phyloP scores from a whole-genome alignment of 2,888 invertebrate species.

The Agrochola lychnidis region DNA sequence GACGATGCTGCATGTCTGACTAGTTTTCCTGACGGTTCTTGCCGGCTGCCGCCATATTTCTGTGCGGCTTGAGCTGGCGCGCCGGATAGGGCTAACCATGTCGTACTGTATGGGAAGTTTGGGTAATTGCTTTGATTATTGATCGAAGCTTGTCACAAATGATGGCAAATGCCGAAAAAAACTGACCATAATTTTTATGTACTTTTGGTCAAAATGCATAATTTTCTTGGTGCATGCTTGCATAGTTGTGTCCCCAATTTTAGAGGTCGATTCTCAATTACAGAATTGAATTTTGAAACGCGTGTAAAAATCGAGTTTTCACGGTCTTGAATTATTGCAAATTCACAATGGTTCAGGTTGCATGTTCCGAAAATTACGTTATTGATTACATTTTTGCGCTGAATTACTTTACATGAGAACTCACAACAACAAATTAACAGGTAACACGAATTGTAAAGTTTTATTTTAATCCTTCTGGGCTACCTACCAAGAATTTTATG shows the following conservation, averaged over 20 bases:
- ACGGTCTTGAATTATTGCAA: conserved; percentile 57
- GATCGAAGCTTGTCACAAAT: not conserved
- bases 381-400: conserved; percentile 34
- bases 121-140: not conserved
- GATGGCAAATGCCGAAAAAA: not conserved
- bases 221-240: conserved; percentile 2
- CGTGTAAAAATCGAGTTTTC: conserved; percentile 42
- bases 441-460: not conserved
- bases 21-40: conserved; percentile 62
- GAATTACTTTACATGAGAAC: conserved; percentile 15
- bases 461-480: not conserved
- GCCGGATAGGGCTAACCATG: not conserved
- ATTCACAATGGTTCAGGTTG: conserved; percentile 41
- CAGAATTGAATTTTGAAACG: conserved; percentile 35
- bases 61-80: conserved; percentile 10
- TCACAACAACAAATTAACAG: conserved; percentile 1
- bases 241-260: conserved; percentile 2
- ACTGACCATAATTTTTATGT: not conserved
- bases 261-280: conserved; percentile 32
- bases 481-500: not conserved
- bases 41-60: conserved; percentile 47
- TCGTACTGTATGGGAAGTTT: not conserved
- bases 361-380: conserved; percentile 51
- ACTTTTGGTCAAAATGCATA: not conserved
- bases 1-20: conserved; percentile 59